Percentiles rank a stretch among this genome's conserved stretches.
Evolutionary conservation across 2,113 vertebrate species (phyloP).

Genomic region (Equus quagga): DNA sequence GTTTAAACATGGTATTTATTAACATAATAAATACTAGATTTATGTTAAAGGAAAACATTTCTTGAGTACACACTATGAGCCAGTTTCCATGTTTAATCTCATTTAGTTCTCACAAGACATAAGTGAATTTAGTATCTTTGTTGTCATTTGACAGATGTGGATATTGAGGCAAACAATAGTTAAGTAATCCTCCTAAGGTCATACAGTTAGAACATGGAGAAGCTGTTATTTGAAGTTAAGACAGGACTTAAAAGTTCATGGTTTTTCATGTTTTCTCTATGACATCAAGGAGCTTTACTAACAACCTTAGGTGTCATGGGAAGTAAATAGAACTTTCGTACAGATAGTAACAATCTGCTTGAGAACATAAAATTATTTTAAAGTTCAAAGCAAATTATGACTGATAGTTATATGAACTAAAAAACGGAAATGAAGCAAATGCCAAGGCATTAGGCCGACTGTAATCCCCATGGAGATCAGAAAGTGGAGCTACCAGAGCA

Average conservation of each 20-base stretch:
- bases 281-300: not conserved
- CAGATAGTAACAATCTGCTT: not conserved
- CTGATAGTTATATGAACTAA: not conserved
- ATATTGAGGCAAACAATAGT: not conserved
- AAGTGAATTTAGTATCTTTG: not conserved
- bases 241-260: not conserved
- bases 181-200: not conserved
- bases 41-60: not conserved
- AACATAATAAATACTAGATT: not conserved
- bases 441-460: not conserved
- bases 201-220: not conserved
- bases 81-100: not conserved
- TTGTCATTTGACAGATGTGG: not conserved
- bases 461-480: not conserved
- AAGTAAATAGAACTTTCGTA: not conserved
- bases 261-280: not conserved
- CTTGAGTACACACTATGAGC: not conserved
- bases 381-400: not conserved
- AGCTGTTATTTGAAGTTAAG: not conserved
- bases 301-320: not conserved
- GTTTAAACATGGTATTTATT: not conserved
- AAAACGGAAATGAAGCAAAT: not conserved
- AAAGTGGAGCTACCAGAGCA: not conserved
- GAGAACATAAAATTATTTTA: not conserved
- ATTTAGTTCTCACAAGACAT: not conserved